Percentiles rank a stretch among this genome's conserved stretches.
phyloP scores from a whole-genome alignment of 2,797 vertebrate genomes.

The Etheostoma nigrum region DNA sequence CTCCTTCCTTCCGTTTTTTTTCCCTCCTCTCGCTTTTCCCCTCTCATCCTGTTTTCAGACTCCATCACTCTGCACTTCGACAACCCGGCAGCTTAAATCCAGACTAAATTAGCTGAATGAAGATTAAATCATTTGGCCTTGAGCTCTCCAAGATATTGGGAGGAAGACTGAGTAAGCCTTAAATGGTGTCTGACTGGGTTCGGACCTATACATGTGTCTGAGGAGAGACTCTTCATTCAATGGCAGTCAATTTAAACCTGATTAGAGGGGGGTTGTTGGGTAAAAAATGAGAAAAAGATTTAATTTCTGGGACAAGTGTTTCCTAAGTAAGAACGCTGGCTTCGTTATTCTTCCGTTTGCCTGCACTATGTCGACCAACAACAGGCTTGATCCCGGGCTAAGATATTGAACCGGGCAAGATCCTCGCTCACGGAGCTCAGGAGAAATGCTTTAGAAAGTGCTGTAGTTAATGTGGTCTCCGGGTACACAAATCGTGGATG shows the following conservation, averaged over 20 bases:
- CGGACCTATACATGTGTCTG: constrained; percentile 75
- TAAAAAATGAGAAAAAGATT: constrained; percentile 82
- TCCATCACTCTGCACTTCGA: constrained; percentile 84
- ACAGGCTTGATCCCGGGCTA: constrained; percentile 72
- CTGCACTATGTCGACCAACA: constrained; percentile 69
- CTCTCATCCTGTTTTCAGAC: constrained; percentile 84
- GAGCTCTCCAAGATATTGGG: constrained; percentile 83
- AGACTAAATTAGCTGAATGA: constrained; percentile 87
- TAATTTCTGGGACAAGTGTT: constrained; percentile 80
- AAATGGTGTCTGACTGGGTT: constrained; percentile 80
- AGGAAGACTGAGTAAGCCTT: constrained; percentile 81
- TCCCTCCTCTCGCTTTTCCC: constrained; percentile 60
- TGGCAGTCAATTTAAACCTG: constrained; percentile 83
- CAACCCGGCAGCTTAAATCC: constrained; percentile 83
- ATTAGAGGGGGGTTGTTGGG: constrained; percentile 75
- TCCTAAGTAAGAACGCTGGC: constrained; percentile 77
- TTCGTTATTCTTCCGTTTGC: constrained; percentile 80
- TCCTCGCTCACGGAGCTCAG: constrained; percentile 69
- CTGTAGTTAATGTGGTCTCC: constrained; percentile 54
- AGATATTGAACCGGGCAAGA: constrained; percentile 71
- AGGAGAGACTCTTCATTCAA: constrained; percentile 73
- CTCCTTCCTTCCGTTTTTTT: constrained; percentile 73
- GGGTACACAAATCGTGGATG: constrained; percentile 57
- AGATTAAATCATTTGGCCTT: constrained; percentile 86
- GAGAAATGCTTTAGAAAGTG: constrained; percentile 52